Evolutionary conservation across 1,140 invertebrate species (phyloP).

Genomic region (Aphelenchoides avenae): DNA sequence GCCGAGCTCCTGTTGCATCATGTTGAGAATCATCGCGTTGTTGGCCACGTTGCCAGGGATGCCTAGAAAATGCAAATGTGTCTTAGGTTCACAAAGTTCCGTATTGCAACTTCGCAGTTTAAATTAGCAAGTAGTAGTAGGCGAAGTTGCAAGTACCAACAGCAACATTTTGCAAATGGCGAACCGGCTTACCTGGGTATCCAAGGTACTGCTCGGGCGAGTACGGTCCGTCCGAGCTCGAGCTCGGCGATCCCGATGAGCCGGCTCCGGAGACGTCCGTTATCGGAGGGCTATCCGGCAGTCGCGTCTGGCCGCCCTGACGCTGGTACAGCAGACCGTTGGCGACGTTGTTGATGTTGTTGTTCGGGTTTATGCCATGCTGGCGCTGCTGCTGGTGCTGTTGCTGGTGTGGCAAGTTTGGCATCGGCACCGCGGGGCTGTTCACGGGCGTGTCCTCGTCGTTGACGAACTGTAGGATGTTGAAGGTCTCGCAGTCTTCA

Average conservation of each 20-base stretch:
- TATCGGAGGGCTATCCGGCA: slow-evolving; percentile 52
- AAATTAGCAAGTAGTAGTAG: no score
- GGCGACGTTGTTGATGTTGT: slow-evolving; percentile 28
- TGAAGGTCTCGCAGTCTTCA: slow-evolving; percentile 39
- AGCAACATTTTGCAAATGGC: no score
- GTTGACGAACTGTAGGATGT: slow-evolving; percentile 42
- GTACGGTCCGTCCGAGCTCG: slow-evolving; percentile 48
- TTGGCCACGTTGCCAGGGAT: no score
- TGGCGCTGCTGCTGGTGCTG: slow-evolving; percentile 22
- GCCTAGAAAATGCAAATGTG: no score
- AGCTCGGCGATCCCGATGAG: slow-evolving; percentile 8
- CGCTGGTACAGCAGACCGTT: slow-evolving; percentile 20
- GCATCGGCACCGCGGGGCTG: slow-evolving; percentile 28
- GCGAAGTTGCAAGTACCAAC: no score
- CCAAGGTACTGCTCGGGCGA: slow-evolving; percentile 46
- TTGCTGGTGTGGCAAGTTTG: slow-evolving; percentile 11
- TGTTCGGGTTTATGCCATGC: no score
- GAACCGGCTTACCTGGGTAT: no score
- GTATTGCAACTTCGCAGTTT: no score
- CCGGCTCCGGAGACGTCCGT: slow-evolving; percentile 50
- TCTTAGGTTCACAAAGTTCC: no score
- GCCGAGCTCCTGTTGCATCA: slow-evolving; percentile 1
- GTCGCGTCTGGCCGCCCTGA: slow-evolving; percentile 25
- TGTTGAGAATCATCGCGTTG: slow-evolving; percentile 3
- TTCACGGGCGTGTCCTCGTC: slow-evolving; percentile 21